Evolutionary conservation across 2,888 invertebrate species (phyloP), one percentile per base, ranked within the genome.

Genomic region (Hemicrepidius hirtus): DNA sequence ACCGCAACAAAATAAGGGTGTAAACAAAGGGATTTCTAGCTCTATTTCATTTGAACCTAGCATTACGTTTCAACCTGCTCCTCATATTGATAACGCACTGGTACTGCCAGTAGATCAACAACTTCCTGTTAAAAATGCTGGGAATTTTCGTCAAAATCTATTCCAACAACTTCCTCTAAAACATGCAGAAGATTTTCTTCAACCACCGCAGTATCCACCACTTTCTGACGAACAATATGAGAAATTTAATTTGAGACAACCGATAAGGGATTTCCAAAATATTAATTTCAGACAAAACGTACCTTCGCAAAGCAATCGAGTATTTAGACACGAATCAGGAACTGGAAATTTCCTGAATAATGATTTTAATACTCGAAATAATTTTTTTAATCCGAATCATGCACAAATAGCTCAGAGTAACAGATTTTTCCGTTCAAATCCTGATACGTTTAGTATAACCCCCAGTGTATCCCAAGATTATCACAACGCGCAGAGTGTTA

Each of bases 41-140:
- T 60, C 80, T 1, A 80, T 90, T n/a, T 84, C 88, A 3, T 87
- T 91, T 66, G 88, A 89, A 80, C 87, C 88, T 0, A 91, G 90
- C 73, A 85, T 85, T 80, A 87, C 85, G 79, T 88, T 85, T 53
- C 82, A 83, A 50, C 82, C 85, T 9, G 55, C 75, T 21, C 74
- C 82, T n/a, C 73, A 59, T n/a, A 9, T 68, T 5, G 65, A 69
- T 18, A 73, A 65, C 41, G 13, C 44, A 3, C 40, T 68, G 20
- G 77, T 55, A 71, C 77, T 37, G 55, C 78, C 79, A 3, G 3
- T 28, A 50, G 46, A 49, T 68, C 71, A 76, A 7, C 72, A 74
- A 41, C 86, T 84, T 77, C 87, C 81, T 67, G 76, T 82, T 12
- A 84, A 82, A 78, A 79, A 81, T 68, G 77, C 86, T 57, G 70